Conservation (phyloP, 2,797 vertebrate species). For the Xiphorhynchus erythropygius region DNA sequence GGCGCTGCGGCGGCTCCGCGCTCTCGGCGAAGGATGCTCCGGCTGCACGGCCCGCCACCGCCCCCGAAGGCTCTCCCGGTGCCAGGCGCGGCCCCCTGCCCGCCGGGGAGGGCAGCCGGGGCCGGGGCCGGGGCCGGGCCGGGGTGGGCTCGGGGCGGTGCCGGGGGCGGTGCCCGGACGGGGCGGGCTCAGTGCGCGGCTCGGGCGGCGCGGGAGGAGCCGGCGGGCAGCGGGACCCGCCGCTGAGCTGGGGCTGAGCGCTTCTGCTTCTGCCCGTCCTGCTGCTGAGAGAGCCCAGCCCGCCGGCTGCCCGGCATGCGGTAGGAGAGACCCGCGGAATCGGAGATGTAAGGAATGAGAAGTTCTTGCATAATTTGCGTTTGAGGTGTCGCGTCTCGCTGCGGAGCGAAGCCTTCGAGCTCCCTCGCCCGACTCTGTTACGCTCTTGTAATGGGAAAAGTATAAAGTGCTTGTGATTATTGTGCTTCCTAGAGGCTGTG, state of each 20-base stretch:
- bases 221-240: not conserved
- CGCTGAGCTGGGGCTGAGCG: not conserved
- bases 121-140: slow-evolving; percentile 72
- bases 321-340: not conserved
- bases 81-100: slow-evolving; percentile 62
- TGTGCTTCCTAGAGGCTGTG: not conserved
- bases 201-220: not conserved
- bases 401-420: not conserved
- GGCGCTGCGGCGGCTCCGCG: not conserved
- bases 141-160: slow-evolving; percentile 25
- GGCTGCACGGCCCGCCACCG: not conserved
- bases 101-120: slow-evolving; percentile 80
- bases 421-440: slow-evolving; percentile 32
- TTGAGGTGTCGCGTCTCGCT: not conserved
- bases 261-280: not conserved
- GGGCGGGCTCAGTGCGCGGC: not conserved
- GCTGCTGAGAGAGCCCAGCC: not conserved
- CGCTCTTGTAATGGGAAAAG: not conserved
- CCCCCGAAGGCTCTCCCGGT: slow-evolving; percentile 71
- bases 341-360: not conserved
- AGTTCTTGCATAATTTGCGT: slow-evolving; percentile 18
- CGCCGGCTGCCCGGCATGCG: not conserved
- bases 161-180: not conserved
- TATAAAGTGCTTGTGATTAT: not conserved
- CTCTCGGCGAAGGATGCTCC: not conserved